Conservation (phyloP, 2,797 vertebrate genomes). For the Onychomys arenicola region DNA sequence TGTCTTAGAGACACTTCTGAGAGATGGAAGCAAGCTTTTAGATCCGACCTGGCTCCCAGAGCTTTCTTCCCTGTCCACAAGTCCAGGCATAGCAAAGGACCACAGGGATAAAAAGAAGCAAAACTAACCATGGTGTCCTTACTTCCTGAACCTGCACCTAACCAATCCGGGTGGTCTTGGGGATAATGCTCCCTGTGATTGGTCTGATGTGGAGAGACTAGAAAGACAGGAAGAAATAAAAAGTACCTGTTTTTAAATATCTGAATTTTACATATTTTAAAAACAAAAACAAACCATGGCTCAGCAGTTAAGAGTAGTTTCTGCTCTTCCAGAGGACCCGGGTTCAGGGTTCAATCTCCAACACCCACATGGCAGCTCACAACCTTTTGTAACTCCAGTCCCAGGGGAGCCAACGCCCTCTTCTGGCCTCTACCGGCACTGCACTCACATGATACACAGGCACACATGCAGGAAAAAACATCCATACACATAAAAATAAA, state of each 20-base stretch:
- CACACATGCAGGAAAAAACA: neutral
- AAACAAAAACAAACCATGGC: neutral
- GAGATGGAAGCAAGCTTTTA: neutral
- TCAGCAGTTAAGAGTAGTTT: neutral
- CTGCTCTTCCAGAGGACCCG: neutral
- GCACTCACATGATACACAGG: neutral
- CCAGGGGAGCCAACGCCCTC: neutral
- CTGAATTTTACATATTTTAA: neutral
- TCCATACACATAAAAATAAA: neutral
- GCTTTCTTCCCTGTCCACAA: neutral
- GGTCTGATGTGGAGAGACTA: neutral
- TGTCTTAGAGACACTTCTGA: neutral
- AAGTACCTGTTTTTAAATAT: neutral
- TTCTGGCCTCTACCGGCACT: neutral
- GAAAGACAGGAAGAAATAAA: neutral
- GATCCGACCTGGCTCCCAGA: neutral
- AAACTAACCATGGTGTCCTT: neutral
- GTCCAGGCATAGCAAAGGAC: neutral
- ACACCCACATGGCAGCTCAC: neutral
- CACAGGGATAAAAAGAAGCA: accelerated
- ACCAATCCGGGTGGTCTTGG: neutral
- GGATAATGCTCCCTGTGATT: neutral
- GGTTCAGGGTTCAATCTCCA: neutral
- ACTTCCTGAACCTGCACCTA: neutral
- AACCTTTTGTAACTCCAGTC: neutral